Evolutionary conservation across 2,113 vertebrate species (phyloP).

Genomic region (Megaleporinus macrocephalus): DNA sequence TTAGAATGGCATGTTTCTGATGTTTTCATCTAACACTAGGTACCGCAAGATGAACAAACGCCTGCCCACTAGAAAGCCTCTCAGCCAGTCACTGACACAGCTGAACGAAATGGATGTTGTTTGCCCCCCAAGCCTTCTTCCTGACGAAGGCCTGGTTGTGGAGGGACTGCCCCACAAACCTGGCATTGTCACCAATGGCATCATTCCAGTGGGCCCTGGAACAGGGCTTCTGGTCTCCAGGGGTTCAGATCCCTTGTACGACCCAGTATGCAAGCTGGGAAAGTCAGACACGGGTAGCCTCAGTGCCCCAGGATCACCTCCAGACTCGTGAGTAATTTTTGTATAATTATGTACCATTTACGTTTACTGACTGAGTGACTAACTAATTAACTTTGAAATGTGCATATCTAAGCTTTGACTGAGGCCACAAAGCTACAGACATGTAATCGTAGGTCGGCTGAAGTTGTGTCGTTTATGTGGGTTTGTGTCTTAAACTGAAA

Average conservation of each 20-base stretch:
- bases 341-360: no score
- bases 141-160: slow-evolving; percentile 84
- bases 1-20: background rate
- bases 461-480: no score
- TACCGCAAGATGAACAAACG: slow-evolving; percentile 99
- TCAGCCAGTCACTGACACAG: slow-evolving; percentile 86
- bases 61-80: slow-evolving; percentile 82
- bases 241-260: slow-evolving; percentile 87
- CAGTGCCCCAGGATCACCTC: slow-evolving; percentile 92
- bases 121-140: slow-evolving; percentile 79
- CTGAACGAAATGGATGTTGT: slow-evolving; percentile 87
- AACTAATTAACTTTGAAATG: no score
- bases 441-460: no score
- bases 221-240: slow-evolving; percentile 87
- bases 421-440: no score
- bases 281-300: slow-evolving; percentile 89
- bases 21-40: slow-evolving; percentile 66
- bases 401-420: no score
- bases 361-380: no score
- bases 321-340: slow-evolving; percentile 83
- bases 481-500: no score
- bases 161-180: slow-evolving; percentile 87
- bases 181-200: slow-evolving; percentile 89
- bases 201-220: slow-evolving; percentile 75
- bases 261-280: slow-evolving; percentile 82